Evolutionary conservation across 2,888 invertebrate genomes (phyloP), one percentile per base, ranked within the genome.

Genomic region (Selenia dentaria): DNA sequence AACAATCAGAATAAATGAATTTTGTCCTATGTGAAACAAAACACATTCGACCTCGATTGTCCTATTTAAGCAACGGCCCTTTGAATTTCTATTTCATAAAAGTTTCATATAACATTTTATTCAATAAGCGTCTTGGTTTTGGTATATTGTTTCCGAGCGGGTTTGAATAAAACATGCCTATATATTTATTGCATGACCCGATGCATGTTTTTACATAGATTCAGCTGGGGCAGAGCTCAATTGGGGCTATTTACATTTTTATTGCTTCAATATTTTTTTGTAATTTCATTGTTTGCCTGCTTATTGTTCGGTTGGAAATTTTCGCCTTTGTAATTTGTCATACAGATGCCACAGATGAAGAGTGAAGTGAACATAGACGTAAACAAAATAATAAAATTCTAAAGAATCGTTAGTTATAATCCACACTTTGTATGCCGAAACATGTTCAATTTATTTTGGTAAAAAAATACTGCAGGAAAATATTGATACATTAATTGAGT

Each of bases 201-300:
- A 75, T 84, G 85, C 84, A 86, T 86, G 83, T 83, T 81, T 80
- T 78, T 75, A 79, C 78, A 77, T 83, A 82, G 73, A 70, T 79
- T 66, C 59, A 53, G 60, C 62, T 58, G 59, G 62, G 54, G 63
- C 49, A 56, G 55, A 58, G 54, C 67, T 57, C 61, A 73, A 75
- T 70, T 69, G 65, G 59, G 46, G 69, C 69, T 67, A 83, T 83
- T 75, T 80, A 69, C 80, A 82, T 83, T 81, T 81, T 80, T 83
- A 83, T 83, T 70, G 59, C 52, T 50, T 32, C 35, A 40, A 38
- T 45, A 24, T 62, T 57, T 59, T 64, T 66, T 65, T 59, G 45
- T 59, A 64, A 45, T 39, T 45, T 62, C 60, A 60, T 61, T 62
- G 52, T 54, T 44, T 48, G 44, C 20, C 34, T 37, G 46, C 25